phyloP scores from a whole-genome alignment of 2,888 invertebrate species.

The Chorisops tibialis region DNA sequence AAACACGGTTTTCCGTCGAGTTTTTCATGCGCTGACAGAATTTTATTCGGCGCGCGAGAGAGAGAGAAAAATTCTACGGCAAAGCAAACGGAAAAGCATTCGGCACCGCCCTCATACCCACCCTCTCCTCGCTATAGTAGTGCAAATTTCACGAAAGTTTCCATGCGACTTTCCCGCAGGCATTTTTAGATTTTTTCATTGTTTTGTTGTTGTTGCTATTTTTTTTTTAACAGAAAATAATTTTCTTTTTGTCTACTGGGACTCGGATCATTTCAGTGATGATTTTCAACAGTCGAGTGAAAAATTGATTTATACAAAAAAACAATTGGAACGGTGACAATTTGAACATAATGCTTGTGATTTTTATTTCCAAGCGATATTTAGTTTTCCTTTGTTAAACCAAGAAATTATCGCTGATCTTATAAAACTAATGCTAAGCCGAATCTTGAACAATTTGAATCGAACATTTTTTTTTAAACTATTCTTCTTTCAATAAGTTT shows the following conservation, averaged over 20 bases:
- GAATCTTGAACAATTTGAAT: too few relatives aligned
- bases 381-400: too few relatives aligned
- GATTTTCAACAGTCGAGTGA: background rate
- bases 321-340: too few relatives aligned
- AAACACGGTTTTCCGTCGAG: background rate
- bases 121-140: background rate
- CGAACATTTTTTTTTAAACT: too few relatives aligned
- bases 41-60: conserved; percentile 18
- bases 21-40: conserved; percentile 17
- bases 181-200: conserved; percentile 9
- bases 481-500: too few relatives aligned
- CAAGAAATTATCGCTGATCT: too few relatives aligned
- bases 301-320: background rate
- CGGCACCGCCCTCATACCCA: background rate
- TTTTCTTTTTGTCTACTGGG: too few relatives aligned
- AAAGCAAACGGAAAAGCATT: background rate
- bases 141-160: conserved; percentile 19
- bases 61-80: conserved; percentile 4
- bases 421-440: too few relatives aligned
- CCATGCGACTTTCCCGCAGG: conserved; percentile 15
- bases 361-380: too few relatives aligned
- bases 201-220: background rate
- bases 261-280: too few relatives aligned
- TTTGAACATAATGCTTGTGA: too few relatives aligned
- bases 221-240: background rate